A percentile compares a stretch with the other conserved stretches of the same genome.
Evolutionary conservation across 2,888 invertebrate species (phyloP).

Genomic region (Osedax frankpressi): DNA sequence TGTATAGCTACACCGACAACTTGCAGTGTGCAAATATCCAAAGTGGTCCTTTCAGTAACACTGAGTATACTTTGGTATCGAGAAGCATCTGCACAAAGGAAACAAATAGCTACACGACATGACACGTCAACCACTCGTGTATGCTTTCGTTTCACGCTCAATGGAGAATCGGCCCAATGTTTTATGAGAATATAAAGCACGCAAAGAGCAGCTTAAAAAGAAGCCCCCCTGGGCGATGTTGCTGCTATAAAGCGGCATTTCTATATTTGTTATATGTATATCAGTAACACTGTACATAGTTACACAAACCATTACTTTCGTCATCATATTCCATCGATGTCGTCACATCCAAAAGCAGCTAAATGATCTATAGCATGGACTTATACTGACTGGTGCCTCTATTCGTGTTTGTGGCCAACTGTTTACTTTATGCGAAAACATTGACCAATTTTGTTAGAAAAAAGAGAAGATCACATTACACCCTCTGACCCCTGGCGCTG

Average conservation of each 20-base stretch:
- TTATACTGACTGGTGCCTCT: neutral
- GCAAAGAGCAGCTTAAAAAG: neutral
- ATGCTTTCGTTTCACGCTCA: neutral
- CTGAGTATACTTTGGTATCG: neutral
- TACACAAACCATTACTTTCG: constrained; percentile 1
- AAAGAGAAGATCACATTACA: neutral
- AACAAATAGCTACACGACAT: neutral
- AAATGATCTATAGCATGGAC: neutral
- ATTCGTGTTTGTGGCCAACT: neutral
- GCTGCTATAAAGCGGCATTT: neutral
- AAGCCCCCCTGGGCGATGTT: neutral
- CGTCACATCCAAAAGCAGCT: neutral
- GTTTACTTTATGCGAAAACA: neutral
- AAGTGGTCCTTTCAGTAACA: neutral
- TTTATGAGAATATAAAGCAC: neutral
- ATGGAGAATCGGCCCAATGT: neutral
- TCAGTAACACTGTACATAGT: neutral
- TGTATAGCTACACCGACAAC: neutral
- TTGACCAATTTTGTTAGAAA: neutral
- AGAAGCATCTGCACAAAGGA: neutral
- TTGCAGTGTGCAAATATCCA: neutral
- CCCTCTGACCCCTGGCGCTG: neutral
- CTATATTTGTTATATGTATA: neutral
- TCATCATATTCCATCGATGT: neutral
- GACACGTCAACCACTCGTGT: neutral